Evolutionary conservation across 2,113 vertebrate species (phyloP).

Genomic region (Mandrillus leucophaeus): DNA sequence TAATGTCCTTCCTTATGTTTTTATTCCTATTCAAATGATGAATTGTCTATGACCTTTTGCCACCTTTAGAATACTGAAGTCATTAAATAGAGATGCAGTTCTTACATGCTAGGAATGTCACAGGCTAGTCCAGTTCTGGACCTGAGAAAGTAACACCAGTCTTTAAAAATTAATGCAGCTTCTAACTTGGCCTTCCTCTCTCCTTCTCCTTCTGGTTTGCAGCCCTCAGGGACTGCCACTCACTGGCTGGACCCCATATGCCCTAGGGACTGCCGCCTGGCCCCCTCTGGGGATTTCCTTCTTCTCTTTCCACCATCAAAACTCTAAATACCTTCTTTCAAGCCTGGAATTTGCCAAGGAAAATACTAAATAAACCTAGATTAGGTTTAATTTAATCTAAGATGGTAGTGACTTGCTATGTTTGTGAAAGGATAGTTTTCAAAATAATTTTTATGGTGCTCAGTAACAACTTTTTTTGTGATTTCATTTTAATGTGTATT

Average conservation of each 20-base stretch:
- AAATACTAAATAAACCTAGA: not conserved
- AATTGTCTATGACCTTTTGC: not conserved
- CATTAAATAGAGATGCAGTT: not conserved
- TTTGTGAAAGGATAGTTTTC: not conserved
- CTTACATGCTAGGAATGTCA: not conserved
- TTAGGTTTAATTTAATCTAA: not conserved
- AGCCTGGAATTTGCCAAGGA: not conserved
- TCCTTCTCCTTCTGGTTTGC: not conserved
- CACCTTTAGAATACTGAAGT: not conserved
- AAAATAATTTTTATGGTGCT: constrained; percentile 25
- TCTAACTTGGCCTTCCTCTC: not conserved
- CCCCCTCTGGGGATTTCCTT: not conserved
- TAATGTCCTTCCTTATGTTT: not conserved
- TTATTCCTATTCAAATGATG: not conserved
- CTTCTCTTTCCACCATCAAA: not conserved
- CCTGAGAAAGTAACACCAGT: not conserved
- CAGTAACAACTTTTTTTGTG: not conserved
- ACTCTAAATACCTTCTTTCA: not conserved
- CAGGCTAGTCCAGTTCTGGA: not conserved
- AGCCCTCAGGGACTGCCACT: not conserved
- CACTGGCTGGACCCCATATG: not conserved
- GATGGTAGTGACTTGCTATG: not conserved
- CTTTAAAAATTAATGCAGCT: not conserved
- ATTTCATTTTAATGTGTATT: not conserved
- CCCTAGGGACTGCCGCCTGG: not conserved